Evolutionary conservation across 1,140 invertebrate species (phyloP), one percentile per base, ranked within the genome.

Genomic region (Idris sp.): DNA sequence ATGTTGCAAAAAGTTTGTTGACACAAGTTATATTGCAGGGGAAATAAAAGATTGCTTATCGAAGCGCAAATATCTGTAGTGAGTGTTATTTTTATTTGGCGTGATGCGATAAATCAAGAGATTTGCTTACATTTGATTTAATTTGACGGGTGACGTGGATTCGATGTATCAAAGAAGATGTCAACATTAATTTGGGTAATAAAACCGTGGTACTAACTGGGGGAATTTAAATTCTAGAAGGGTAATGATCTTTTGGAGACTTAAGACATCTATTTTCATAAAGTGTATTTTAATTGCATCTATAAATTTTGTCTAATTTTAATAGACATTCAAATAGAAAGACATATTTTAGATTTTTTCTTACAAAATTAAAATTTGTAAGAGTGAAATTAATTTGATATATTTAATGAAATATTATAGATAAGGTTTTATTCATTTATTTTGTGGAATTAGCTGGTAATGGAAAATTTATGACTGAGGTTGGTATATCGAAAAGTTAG

Each of bases 91-190:
- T 64, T 64, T 64, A 53, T 31, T 64, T 64, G 16, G 15, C 31
- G 46, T 36, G 53, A 58, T 10, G 38, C 28, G 18, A 64, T 64
- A 64, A 64, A 64, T 64, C 59, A 64, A 53, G 59, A 43, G 11
- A 13, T n/a, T 41, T 14, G 36, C 46, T 62, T 25, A 11, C 16
- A 7, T 51, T 51, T 51, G 46, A 51, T 62, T 62, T 43, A 51
- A 51, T 43, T 62, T 62, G 44, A 62, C 46, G 33, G 30, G 28
- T 26, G 15, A 44, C 15, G 40, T 25, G 26, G 31, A 31, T 44
- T 56, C 53, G 38, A 58, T 49, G 35, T 26, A 49, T 49, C 28
- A 33, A 49, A 61, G 38, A 19, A 41, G 40, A 61, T 13, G 43
- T 61, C 41, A 30, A 35, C 25, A 30, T 61, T 15, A 48, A 48